These are phyloP conservation scores for Pseudomyrmex pallidus DNA, from an alignment of 1,140 invertebrate genomes.

Conservation along the genomic window DNA sequence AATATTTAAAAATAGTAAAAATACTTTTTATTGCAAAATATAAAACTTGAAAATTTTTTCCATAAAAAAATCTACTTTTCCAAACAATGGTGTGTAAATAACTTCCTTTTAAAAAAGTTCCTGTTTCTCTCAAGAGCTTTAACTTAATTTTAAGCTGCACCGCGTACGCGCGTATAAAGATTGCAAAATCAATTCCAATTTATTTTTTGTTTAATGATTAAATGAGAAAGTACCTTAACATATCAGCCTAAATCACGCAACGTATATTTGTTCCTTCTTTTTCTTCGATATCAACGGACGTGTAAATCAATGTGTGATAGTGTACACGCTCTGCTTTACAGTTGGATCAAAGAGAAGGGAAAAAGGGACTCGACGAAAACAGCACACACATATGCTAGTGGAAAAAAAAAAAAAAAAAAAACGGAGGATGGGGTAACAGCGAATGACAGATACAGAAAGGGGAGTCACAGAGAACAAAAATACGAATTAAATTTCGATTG, in stretches of 20 bases:
- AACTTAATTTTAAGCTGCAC: too few species aligned
- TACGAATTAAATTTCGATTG: not conserved
- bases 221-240: not conserved
- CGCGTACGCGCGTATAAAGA: not conserved
- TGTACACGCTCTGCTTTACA: constrained; percentile 7
- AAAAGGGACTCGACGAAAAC: constrained; percentile 14
- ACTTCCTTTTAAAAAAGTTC: too few species aligned
- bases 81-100: too few species aligned
- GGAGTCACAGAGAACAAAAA: not conserved
- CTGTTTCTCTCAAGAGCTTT: too few species aligned
- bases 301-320: constrained; percentile 42
- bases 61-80: too few species aligned
- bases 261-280: not conserved
- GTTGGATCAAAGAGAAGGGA: constrained; percentile 31
- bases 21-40: too few species aligned
- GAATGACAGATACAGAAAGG: constrained; percentile 31
- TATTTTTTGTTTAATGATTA: not conserved
- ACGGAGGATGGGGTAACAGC: not conserved
- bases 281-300: constrained; percentile 29
- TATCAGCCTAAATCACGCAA: not conserved
- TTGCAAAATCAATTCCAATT: not conserved
- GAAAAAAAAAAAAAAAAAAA: constrained; percentile 1
- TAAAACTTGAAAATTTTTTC: too few species aligned
- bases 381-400: not conserved
- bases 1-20: too few species aligned